Percentiles rank a stretch among this genome's conserved stretches.
Conservation (phyloP, 2,113 vertebrate genomes). For the Silurus meridionalis region DNA sequence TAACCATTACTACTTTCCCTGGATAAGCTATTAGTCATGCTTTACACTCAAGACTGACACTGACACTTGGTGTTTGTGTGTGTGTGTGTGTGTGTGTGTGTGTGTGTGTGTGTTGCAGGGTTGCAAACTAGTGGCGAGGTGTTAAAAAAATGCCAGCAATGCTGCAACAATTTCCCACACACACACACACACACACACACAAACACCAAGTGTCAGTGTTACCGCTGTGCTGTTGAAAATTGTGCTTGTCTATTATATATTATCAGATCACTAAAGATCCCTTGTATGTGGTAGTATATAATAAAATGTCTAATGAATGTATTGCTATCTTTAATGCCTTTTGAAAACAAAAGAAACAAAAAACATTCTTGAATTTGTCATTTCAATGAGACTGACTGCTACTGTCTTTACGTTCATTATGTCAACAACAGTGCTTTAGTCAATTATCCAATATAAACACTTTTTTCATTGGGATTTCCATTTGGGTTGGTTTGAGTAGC, state of each 20-base stretch:
- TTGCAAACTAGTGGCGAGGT: too few relatives aligned
- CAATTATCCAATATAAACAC: not conserved
- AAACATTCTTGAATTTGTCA: not conserved
- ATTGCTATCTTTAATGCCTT: too few relatives aligned
- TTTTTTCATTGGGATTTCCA: not conserved
- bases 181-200: too few relatives aligned
- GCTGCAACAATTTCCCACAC: not conserved
- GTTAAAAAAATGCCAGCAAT: not conserved
- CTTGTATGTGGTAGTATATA: too few relatives aligned
- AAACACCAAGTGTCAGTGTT: too few relatives aligned
- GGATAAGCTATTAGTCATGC: not conserved
- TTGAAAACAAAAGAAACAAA: too few relatives aligned
- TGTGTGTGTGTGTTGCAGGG: too few relatives aligned
- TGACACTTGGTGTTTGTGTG: not conserved
- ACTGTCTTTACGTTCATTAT: not conserved
- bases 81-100: too few relatives aligned
- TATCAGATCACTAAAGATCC: too few relatives aligned
- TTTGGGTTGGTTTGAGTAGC: not conserved
- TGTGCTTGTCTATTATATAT: too few relatives aligned
- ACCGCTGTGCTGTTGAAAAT: too few relatives aligned
- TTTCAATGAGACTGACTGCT: not conserved
- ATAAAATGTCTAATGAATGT: too few relatives aligned
- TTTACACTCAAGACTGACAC: not conserved
- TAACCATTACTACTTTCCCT: not conserved
- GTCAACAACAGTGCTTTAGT: not conserved